Base-by-base conservation (phyloP, 37 sponge, comb jelly and placozoan genomes). In the Crambe crambe region DNA sequence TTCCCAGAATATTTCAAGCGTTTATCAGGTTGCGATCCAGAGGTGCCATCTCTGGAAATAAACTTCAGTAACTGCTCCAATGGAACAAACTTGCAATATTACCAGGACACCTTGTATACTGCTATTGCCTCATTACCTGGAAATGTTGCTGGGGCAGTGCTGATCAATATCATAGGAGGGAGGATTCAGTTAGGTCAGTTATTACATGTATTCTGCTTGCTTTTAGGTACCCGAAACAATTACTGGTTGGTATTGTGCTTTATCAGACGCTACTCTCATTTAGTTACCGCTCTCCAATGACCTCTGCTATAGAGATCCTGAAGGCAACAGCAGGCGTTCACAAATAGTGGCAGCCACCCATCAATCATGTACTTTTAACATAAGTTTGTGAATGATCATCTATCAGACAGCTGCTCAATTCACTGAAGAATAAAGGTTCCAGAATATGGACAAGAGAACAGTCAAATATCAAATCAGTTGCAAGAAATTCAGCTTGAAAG, bases 1-100 rank as follows among this genome's bases (percentile, higher is more conserved):
- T 81, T 77, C 56, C 89, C 89, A 29, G 89, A 88, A 65, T 88
- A 73, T 61, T 79, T 88, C 41, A 66, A 76, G 57, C 41, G 70
- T 26, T 1, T 79, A 3, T 15, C n/a, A 3, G 15, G 20, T 29
- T 35, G 37, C 31, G 59, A 58, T 3, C 17, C 3, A 22, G 38
- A 74, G 3, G 32, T 21, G 3, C 38, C 54, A 31, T 25, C 15
- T 63, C 26, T 15, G 27, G n/a, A 15, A 23, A 12, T 23, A 3
- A 5, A 40, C 29, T 3, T 23, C 3, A 18, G 34, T 2, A 74
- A 27, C 60, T 58, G 75, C 58, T 31, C 39, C 27, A 63, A 31
- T 32, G 80, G 20, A 31, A 68, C 70, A 26, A 54, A 68, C 57
- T 51, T 79, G 5, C 70, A 68, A 37, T 79, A 74, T n/a, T 86